Base-by-base conservation (phyloP, 2,888 invertebrate genomes). In the Disparrhopalites patrizii region DNA sequence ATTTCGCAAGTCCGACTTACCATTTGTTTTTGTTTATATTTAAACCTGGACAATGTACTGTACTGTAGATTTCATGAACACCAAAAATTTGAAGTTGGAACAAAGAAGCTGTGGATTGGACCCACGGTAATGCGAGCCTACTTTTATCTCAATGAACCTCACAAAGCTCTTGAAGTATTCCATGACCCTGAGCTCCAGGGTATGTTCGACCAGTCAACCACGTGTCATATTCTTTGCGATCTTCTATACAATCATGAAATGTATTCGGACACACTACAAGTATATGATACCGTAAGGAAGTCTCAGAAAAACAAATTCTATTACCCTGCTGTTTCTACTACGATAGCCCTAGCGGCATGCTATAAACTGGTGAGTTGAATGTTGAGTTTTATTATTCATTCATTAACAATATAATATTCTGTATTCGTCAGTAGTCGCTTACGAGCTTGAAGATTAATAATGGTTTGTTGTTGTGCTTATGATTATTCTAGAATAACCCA, bases 61-160 rank as follows among this genome's bases (percentile, higher is more conserved):
- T 36, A 13, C 23, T 81, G 67, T 75, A 88, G 88, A 76, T 91
- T 87, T 76, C 85, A 87, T 76, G 78, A 81, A 20, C 89, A 90
- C 77, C 87, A 85, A 69, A 83, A 84, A n/a, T n/a, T n/a, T n/a
- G n/a, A n/a, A n/a, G n/a, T n/a, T n/a, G n/a, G n/a, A n/a, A n/a
- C n/a, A n/a, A n/a, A n/a, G n/a, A n/a, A n/a, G n/a, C n/a, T n/a
- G n/a, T n/a, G n/a, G n/a, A n/a, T 92, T 83, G 92, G 92, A 0
- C 90, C 92, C 3, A 87, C 91, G 15, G 83, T 88, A 0, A 90
- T 92, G 90, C 82, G 92, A 75, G 83, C 89, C 82, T 87, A 87
- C 67, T 82, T 91, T 78, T 81, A 83, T 74, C 79, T 89, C 38
- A 85, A 89, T 77, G 84, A 87, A 76, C 85, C 87, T 1, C 82